A percentile compares a stretch with the other conserved stretches of the same genome.
These are phyloP conservation scores for Lepisosteus oculatus DNA, from an alignment of 2,113 vertebrate genomes.

Conservation along the genomic window DNA sequence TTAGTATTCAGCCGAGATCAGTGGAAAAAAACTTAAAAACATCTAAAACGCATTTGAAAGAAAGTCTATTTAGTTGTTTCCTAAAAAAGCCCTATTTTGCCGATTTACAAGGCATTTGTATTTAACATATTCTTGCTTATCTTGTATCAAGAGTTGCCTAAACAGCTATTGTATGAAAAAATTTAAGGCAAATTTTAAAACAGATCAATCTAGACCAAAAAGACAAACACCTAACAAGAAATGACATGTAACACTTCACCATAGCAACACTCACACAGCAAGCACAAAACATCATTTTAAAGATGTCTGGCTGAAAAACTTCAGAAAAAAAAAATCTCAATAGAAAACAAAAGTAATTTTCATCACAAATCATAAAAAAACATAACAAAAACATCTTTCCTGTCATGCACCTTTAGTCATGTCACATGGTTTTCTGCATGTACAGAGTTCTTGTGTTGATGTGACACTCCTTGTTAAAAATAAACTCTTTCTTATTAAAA, in stretches of 20 bases:
- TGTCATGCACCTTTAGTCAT: conserved; percentile 81
- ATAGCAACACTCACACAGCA: conserved; percentile 90
- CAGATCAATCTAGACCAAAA: conserved; percentile 78
- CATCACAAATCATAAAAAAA: conserved; percentile 61
- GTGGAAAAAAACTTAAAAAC: conserved; percentile 81
- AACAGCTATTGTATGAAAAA: conserved; percentile 87
- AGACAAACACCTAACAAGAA: conserved; percentile 77
- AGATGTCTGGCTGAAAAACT: conserved; percentile 69
- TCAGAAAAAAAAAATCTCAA: conserved; percentile 57
- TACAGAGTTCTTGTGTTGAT: conserved; percentile 72
- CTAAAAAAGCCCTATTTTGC: conserved; percentile 85
- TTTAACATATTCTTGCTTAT: conserved; percentile 76
- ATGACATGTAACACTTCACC: conserved; percentile 80
- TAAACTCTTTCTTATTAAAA: conserved; percentile 88
- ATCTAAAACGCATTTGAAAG: conserved; percentile 81
- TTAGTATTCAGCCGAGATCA: conserved; percentile 36
- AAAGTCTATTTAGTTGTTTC: conserved; percentile 79
- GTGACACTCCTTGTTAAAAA: conserved; percentile 85
- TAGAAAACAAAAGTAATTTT: conserved; percentile 42
- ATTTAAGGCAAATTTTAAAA: conserved; percentile 94
- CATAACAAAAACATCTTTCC: conserved; percentile 74
- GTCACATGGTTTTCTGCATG: conserved; percentile 74
- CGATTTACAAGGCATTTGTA: conserved; percentile 86
- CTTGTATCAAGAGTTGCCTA: conserved; percentile 80
- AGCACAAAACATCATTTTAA: conserved; percentile 79